A percentile compares a stretch with the other conserved stretches of the same genome.
These are phyloP conservation scores for Procavia capensis DNA, from an alignment of 2,113 vertebrate species.

Conservation along the genomic window DNA sequence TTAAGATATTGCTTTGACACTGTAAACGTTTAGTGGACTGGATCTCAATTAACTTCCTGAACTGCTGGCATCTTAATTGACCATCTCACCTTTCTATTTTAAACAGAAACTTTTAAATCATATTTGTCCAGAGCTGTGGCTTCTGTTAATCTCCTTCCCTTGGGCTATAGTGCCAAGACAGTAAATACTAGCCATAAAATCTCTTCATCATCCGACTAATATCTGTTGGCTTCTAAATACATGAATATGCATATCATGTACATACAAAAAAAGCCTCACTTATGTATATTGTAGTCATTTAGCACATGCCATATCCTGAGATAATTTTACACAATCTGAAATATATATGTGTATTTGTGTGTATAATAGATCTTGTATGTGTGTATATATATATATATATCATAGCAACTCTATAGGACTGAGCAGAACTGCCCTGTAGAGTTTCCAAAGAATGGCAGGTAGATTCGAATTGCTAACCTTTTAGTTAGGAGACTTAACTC, in stretches of 20 bases:
- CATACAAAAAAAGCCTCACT: not conserved
- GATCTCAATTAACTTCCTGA: constrained; percentile 61
- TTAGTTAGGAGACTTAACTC: no score
- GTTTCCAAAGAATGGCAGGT: no score
- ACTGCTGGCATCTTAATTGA: constrained; percentile 57
- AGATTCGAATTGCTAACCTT: no score
- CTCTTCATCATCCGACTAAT: not conserved
- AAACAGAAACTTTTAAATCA: not conserved
- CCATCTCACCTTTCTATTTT: constrained; percentile 61
- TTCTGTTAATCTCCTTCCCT: not conserved
- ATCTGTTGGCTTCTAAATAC: not conserved
- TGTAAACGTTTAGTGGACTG: constrained; percentile 70
- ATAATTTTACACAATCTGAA: not conserved
- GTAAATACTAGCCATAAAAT: not conserved
- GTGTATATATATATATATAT: no score
- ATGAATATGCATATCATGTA: not conserved
- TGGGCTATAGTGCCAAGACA: not conserved
- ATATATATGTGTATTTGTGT: not conserved
- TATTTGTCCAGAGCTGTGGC: not conserved
- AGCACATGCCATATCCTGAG: not conserved
- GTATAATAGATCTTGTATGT: no score
- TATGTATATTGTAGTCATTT: not conserved
- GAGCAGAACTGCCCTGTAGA: no score
- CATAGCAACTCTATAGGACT: no score
- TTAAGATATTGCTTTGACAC: constrained; percentile 66